Conservation (phyloP, 2,113 vertebrate species). For the Lipophrys pholis region DNA sequence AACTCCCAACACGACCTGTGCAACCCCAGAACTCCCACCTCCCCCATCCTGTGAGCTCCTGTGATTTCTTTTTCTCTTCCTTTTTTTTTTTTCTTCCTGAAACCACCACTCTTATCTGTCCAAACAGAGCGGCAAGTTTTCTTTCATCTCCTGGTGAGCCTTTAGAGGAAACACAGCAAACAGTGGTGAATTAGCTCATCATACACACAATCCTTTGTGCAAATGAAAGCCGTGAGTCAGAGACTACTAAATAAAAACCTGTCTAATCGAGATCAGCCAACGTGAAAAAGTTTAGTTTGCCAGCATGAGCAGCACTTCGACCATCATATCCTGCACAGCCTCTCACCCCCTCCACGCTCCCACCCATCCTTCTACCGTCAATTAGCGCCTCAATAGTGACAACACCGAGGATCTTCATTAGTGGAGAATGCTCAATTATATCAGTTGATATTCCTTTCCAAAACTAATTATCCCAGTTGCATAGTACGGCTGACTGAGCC, state of each 20-base stretch:
- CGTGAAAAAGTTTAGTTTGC: slow-evolving; percentile 52
- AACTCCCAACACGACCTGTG: slow-evolving; percentile 80
- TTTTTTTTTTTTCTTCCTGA: slow-evolving; percentile 18
- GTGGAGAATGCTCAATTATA: slow-evolving; percentile 87
- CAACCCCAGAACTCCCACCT: slow-evolving; percentile 65
- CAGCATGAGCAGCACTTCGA: slow-evolving; percentile 55
- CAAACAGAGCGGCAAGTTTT: slow-evolving; percentile 6
- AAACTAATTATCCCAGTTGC: slow-evolving; percentile 87
- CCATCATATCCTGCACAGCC: slow-evolving; percentile 72
- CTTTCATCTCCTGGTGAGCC: slow-evolving; percentile 41
- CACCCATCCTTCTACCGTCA: slow-evolving; percentile 70
- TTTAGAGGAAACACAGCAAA: slow-evolving; percentile 37
- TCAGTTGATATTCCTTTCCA: slow-evolving; percentile 86
- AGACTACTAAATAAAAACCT: slow-evolving; percentile 63
- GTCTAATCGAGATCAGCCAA: slow-evolving; percentile 41
- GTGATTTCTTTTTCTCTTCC: slow-evolving; percentile 10
- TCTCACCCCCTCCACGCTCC: slow-evolving; percentile 26
- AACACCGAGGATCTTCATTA: slow-evolving; percentile 87
- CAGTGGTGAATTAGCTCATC: slow-evolving; percentile 13
- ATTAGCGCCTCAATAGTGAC: slow-evolving; percentile 84
- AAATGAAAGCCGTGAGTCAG: slow-evolving; percentile 48
- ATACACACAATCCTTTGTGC: slow-evolving; percentile 22
- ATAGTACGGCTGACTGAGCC: slow-evolving; percentile 82
- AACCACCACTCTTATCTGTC: slow-evolving; percentile 11
- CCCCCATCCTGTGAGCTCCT: slow-evolving; percentile 38